A percentile compares a stretch with the other conserved stretches of the same genome.
These are phyloP conservation scores for Philantomba maxwellii DNA, from an alignment of 2,113 vertebrate species.

Conservation along the genomic window DNA sequence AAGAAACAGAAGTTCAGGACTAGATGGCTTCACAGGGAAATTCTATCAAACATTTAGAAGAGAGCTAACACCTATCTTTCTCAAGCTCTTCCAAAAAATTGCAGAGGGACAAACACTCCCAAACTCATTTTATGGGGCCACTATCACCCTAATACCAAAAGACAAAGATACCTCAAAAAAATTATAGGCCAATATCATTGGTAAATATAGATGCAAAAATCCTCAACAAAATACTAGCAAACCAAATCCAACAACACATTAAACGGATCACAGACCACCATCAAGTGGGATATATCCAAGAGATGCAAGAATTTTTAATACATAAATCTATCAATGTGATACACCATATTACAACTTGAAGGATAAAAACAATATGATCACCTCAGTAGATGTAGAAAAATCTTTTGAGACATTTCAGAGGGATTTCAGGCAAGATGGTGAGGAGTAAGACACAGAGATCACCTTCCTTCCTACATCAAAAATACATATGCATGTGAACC, in stretches of 20 bases:
- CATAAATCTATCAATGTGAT: background rate
- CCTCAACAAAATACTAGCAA: background rate
- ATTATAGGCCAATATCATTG: background rate
- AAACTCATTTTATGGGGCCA: background rate
- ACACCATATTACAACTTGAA: background rate
- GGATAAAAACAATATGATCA: background rate
- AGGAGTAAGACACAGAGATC: background rate
- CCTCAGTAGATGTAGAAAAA: background rate
- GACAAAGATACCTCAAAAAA: background rate
- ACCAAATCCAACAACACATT: background rate
- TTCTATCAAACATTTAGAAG: background rate
- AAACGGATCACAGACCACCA: background rate
- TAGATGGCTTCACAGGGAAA: background rate
- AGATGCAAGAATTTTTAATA: background rate
- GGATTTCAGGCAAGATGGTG: background rate
- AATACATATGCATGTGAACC: background rate
- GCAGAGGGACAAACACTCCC: background rate
- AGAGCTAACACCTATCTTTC: background rate
- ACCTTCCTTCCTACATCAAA: background rate
- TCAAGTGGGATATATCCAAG: background rate
- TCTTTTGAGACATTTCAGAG: background rate
- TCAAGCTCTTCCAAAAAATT: background rate
- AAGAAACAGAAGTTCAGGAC: background rate
- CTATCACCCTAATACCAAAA: background rate
- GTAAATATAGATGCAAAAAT: background rate